These are phyloP conservation scores for Bolinopsis microptera DNA, from an alignment of 37 sponge, comb jelly and placozoan species.

Conservation along the genomic window DNA sequence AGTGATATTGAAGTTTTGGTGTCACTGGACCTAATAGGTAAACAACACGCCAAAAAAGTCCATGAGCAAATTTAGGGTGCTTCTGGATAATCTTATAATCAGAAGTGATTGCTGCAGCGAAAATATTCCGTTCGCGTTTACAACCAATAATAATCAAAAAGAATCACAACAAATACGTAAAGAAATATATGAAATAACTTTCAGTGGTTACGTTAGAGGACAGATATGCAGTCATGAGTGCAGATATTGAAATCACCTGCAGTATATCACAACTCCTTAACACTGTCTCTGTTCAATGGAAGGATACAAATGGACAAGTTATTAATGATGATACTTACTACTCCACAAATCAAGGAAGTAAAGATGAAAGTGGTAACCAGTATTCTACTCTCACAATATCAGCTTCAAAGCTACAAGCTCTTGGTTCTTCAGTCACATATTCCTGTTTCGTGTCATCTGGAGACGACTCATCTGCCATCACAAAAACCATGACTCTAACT, in stretches of 20 bases:
- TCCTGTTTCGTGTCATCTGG: neutral
- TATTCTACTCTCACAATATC: neutral
- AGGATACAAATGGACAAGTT: neutral
- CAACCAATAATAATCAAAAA: no score
- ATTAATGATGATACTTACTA: neutral
- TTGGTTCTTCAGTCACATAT: neutral
- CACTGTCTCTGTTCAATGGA: neutral
- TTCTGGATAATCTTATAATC: no score
- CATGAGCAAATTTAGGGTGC: no score
- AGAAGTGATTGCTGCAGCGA: no score
- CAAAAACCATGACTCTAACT: neutral
- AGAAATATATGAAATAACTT: no score
- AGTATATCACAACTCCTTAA: neutral
- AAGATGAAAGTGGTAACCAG: neutral
- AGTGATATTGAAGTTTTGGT: neutral
- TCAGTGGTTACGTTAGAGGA: neutral
- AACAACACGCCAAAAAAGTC: no score
- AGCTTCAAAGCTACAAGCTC: neutral
- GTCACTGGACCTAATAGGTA: neutral
- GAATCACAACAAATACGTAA: no score
- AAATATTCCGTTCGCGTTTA: no score
- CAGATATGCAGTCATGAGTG: neutral
- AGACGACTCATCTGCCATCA: neutral
- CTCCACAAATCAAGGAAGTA: neutral
- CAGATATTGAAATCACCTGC: neutral